Base-by-base conservation (phyloP, 2,888 invertebrate species). In the Deilephila elpenor region DNA sequence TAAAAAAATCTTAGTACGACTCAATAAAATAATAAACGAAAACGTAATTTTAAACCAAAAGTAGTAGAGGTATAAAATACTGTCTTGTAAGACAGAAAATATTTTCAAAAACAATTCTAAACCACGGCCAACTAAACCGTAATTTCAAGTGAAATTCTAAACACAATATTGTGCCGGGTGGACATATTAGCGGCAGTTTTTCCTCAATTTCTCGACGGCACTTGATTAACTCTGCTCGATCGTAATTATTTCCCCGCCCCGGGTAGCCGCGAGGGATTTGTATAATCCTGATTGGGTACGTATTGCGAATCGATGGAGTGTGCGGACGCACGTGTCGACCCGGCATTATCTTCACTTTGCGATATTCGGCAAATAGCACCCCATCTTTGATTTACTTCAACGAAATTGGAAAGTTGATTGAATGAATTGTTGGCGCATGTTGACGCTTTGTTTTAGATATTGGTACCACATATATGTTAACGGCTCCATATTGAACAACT, bases 231-330 rank as follows among this genome's bases (percentile, higher is more conserved):
- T 89, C 87, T 77, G 85, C 81, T 86, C 85, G 82, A 83, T 88
- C 88, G 91, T 93, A 93, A 94, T 94, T 93, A 93, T 93, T 93
- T 92, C 89, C 88, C 86, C 86, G 84, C 83, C 80, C 83, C 78
- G 61, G 73, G 61, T 81, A 83, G 87, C 90, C 91, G 87, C 89
- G 81, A 84, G 91, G 93, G 93, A 92, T 92, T 92, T 92, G 92
- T 92, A 90, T 93, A 93, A 94, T 93, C 93, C 94, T 93, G 93
- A 94, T 94, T 94, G 93, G 93, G 90, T 89, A 89, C 91, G 92
- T 93, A 92, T 93, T 92, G 91, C 89, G 89, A 91, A 84, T 89
- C 93, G 93, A 93, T 93, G 92, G 90, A 93, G 93, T 93, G 93
- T 91, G 90, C 83, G 80, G 81, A 80, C 87, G 89, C 94, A 93